Conservation (phyloP, 2,888 invertebrate species). For the Tinea trinotella region DNA sequence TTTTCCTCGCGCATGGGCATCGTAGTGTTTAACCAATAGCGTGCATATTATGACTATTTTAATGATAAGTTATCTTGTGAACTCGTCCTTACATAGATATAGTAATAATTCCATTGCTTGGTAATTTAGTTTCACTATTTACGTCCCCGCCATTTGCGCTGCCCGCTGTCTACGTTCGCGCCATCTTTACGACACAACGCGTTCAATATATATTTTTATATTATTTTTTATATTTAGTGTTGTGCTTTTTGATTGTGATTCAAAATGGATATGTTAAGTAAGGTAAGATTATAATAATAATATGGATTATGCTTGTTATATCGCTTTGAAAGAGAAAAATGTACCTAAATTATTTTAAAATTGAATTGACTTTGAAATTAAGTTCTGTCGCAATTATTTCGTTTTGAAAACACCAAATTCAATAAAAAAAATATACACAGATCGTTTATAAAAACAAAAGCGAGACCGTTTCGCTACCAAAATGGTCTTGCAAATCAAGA, state of each 20-base stretch:
- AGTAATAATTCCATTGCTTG: neutral
- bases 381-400: no score
- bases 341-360: no score
- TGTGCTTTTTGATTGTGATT: neutral
- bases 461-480: no score
- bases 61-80: slow-evolving; percentile 1
- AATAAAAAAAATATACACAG: no score
- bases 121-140: slow-evolving; percentile 7
- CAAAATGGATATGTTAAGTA: slow-evolving; percentile 15
- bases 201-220: neutral
- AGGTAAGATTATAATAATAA: slow-evolving; percentile 5
- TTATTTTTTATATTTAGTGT: neutral
- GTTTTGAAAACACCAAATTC: no score
- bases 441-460: no score
- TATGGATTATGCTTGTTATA: no score
- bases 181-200: neutral
- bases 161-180: neutral
- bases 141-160: neutral
- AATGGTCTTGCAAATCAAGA: no score
- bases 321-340: no score
- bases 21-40: neutral
- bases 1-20: neutral
- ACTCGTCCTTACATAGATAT: slow-evolving; percentile 10
- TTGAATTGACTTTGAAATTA: no score
- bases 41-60: neutral